phyloP scores from a whole-genome alignment of 1,140 invertebrate species.

The Conus ventricosus region DNA sequence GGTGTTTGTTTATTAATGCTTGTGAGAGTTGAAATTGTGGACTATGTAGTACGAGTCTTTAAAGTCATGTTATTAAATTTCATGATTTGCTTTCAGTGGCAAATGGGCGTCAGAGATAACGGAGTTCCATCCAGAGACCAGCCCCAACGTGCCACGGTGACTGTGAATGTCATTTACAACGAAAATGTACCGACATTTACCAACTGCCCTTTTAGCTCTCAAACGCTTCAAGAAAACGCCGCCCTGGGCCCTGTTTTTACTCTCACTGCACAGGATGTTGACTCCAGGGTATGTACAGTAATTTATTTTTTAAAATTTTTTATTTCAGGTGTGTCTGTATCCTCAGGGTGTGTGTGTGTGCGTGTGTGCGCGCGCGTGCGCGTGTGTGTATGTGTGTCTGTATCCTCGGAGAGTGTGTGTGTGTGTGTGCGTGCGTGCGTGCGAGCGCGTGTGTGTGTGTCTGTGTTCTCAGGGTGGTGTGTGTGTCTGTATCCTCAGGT shows the following conservation, averaged over 20 bases:
- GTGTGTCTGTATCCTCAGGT: no score
- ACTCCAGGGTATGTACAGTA: background rate
- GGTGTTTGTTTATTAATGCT: no score
- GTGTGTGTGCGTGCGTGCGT: background rate
- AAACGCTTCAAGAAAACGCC: background rate
- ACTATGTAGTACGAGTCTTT: no score
- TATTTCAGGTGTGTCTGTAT: background rate
- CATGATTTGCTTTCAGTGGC: slow-evolving; percentile 38
- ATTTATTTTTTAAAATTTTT: no score
- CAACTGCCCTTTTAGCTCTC: slow-evolving; percentile 25
- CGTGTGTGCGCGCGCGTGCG: background rate
- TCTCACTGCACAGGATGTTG: background rate
- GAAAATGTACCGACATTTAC: slow-evolving; percentile 36
- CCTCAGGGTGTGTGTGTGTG: background rate
- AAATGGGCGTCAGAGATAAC: slow-evolving; percentile 44
- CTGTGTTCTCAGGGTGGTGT: no score
- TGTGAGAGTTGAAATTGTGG: no score
- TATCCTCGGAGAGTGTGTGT: background rate
- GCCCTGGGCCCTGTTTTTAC: background rate
- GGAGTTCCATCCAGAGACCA: slow-evolving; percentile 39
- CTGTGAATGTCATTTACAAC: slow-evolving; percentile 45
- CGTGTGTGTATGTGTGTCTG: background rate
- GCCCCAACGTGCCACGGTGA: slow-evolving; percentile 36
- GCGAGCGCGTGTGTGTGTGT: no score
- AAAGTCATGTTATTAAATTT: background rate